Evolutionary conservation across 2,113 vertebrate species (phyloP).

Genomic region (Seriola quinqueradiata): DNA sequence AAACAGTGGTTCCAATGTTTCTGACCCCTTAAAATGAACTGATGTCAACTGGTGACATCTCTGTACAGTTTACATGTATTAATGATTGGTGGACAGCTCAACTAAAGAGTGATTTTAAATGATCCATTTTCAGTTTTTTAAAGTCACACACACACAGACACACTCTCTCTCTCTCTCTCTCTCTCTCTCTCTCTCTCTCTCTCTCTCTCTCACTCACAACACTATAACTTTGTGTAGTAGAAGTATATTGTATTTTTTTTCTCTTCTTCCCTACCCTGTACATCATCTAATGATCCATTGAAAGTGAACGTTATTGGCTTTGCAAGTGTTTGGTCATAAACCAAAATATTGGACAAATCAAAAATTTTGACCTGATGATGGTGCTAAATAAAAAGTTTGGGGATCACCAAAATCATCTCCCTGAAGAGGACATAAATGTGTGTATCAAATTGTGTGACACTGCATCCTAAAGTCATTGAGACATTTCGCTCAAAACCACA

Average conservation of each 20-base stretch:
- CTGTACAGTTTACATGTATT: not conserved
- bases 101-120: too few species aligned
- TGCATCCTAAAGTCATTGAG: not conserved
- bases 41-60: not conserved
- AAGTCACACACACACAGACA: too few species aligned
- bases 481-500: not conserved
- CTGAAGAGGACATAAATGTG: too few species aligned
- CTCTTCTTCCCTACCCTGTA: too few species aligned
- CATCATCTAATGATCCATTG: not conserved
- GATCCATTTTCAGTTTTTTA: too few species aligned
- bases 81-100: not conserved
- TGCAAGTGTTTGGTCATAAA: not conserved
- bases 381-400: not conserved
- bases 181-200: too few species aligned
- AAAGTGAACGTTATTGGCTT: not conserved
- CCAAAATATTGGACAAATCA: not conserved
- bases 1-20: not conserved
- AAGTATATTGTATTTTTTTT: too few species aligned
- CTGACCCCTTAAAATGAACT: not conserved
- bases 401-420: too few species aligned
- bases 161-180: too few species aligned
- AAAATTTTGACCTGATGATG: not conserved
- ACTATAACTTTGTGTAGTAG: too few species aligned
- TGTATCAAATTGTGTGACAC: not conserved
- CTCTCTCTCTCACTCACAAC: too few species aligned